A percentile compares a stretch with the other conserved stretches of the same genome.
These are phyloP conservation scores for Semnornis frantzii DNA, from an alignment of 2,113 vertebrate genomes.

Conservation along the genomic window DNA sequence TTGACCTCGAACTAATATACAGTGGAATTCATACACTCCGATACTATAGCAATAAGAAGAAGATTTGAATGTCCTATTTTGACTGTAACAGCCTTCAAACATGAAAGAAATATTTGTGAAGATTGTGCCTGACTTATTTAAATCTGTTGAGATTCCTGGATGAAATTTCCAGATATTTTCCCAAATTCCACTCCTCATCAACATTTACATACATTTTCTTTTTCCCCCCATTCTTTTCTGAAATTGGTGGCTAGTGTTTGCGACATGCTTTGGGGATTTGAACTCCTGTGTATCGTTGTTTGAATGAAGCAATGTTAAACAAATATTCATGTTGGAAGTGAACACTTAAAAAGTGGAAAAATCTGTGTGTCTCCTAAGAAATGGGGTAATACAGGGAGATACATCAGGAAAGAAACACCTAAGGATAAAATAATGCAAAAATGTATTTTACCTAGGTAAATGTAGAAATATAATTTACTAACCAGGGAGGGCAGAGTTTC, in stretches of 20 bases:
- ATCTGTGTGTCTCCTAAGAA: background rate
- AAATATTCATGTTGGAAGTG: background rate
- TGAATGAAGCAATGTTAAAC: background rate
- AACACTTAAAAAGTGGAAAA: background rate
- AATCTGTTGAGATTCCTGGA: background rate
- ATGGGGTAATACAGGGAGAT: background rate
- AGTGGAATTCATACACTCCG: background rate
- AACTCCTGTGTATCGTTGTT: background rate
- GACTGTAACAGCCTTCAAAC: background rate
- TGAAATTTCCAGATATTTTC: background rate
- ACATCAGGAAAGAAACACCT: background rate
- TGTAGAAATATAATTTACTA: background rate
- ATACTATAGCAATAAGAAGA: background rate
- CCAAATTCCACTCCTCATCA: background rate
- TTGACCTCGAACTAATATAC: background rate
- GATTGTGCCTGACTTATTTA: background rate
- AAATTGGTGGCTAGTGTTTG: background rate
- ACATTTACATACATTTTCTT: background rate
- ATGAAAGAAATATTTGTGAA: background rate
- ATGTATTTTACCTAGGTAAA: background rate
- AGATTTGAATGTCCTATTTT: background rate
- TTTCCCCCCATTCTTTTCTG: background rate
- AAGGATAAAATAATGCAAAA: background rate
- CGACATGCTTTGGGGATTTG: background rate
- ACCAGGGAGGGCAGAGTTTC: rapidly evolving